Base-by-base conservation (phyloP, 2,797 vertebrate species). In the Thaleichthys pacificus region DNA sequence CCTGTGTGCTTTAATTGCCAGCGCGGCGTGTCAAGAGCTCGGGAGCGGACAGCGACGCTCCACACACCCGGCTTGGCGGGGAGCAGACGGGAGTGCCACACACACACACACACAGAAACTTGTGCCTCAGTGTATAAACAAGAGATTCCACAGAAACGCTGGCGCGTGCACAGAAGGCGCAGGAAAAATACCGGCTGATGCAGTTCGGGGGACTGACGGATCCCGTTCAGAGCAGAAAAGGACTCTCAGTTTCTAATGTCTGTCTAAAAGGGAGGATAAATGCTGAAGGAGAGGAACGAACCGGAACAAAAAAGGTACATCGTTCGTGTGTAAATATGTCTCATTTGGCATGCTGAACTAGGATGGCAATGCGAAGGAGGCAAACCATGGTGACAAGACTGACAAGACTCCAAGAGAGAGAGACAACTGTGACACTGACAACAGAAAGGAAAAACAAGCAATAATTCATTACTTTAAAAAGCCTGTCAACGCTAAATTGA, bases 391-490 rank as follows among this genome's bases (percentile, higher is more conserved):
- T 89, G 88, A 90, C 89, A 91, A 91, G 91, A 88, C 92, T 89
- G 92, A 92, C 91, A 84, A 91, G 91, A 91, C 86, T 68, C 26
- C 76, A 84, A 89, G 84, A 73, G 57, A 89, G 84, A 71, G 57
- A 71, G 32, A 32, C 21, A 89, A 93, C 92, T 91, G 92, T 93
- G 91, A 94, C 80, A 71, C 70, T 65, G 76, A 82, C 71, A 76
- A 21, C 71, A 74, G 73, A 76, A 77, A 71, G 66, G 73, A 80
- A 81, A 72, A 74, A 42, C 71, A 67, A 92, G 66, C 64, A 74
- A 93, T 92, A 94, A 94, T 93, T 92, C 42, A 75, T 49, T n/a
- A 89, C 93, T 93, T 91, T 32, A 93, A 92, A 92, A 92, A 93
- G 93, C 92, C 93, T 93, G 91, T 93, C 93, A 94, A 95, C 91